A percentile compares a stretch with the other conserved stretches of the same genome.
phyloP scores from a whole-genome alignment of 2,113 vertebrate species.

The Tachysurus fulvidraco region DNA sequence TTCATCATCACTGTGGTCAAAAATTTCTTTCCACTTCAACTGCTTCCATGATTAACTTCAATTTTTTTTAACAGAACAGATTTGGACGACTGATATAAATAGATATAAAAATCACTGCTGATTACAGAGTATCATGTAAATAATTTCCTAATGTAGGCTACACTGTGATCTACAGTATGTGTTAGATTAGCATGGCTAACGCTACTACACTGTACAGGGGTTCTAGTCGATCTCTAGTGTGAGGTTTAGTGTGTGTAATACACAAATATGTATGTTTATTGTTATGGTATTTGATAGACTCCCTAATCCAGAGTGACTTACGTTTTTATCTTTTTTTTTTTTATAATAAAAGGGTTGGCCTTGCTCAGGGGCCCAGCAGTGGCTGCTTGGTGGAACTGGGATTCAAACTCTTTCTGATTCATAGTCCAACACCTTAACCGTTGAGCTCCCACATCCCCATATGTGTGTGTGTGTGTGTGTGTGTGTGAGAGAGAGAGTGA shows the following conservation, averaged over 20 bases:
- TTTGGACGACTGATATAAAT: neutral
- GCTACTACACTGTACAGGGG: neutral
- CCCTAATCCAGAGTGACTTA: too few species aligned
- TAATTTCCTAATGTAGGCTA: neutral
- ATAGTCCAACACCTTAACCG: too few species aligned
- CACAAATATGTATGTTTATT: too few species aligned
- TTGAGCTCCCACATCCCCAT: too few species aligned
- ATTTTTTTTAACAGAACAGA: neutral
- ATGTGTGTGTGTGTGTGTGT: neutral
- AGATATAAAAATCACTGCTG: neutral
- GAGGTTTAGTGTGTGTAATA: neutral
- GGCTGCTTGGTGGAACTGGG: too few species aligned
- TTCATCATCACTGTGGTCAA: neutral
- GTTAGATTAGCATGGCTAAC: neutral
- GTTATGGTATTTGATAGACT: too few species aligned
- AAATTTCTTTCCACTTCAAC: neutral
- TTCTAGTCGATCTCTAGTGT: neutral
- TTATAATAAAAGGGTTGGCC: too few species aligned
- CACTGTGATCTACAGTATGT: neutral
- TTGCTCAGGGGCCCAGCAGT: too few species aligned
- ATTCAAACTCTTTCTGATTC: too few species aligned
- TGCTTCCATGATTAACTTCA: neutral
- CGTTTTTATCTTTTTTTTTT: too few species aligned
- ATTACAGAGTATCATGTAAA: neutral
- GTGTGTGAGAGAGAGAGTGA: neutral